Evolutionary conservation across 1,140 invertebrate genomes (phyloP), one percentile per base, ranked within the genome.

Genomic region (Melanaphis sacchari): DNA sequence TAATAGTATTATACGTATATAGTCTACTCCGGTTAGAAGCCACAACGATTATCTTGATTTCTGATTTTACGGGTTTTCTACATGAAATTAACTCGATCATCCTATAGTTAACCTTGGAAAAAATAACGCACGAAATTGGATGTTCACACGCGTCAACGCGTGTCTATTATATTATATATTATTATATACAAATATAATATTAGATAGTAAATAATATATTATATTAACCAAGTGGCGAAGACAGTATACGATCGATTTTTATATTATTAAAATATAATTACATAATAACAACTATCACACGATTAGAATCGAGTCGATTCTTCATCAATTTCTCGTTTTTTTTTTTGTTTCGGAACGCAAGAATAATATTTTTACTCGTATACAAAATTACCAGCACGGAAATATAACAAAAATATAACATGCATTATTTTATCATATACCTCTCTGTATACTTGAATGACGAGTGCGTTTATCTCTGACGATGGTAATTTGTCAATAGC

Each of bases 51-150:
- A 59, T 90, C 88, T 90, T 52, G 38, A 90, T 90, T 59, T 41
- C 38, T 38, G 38, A 26, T 90, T 89, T 52, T 54, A 52, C 89
- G 26, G 89, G 40, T 90, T 90, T 59, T 66, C 52, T 59, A 90
- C n/a, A 90, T 22, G 24, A 66, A 90, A 41, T 90, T 41, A 66
- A 90, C 26, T 66, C 38, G 54, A n/a, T 38, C 49, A 36, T 52
- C 36, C 87, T 90, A 66, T 40, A 52, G 49, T 5, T 90, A 41
- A 90, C 52, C 52, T 59, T 90, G 88, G 52, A 59, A 9, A 66
- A n/a, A 38, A 54, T 54, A 89, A 59, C 54, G 38, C 54, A 66
- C 89, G 89, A 66, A 90, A 66, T 90, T 26, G 41, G 41, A 90
- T 24, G 89, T 90, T 90, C 52, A 66, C 89, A 90, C 54, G 36